phyloP scores from a whole-genome alignment of 2,888 invertebrate species.

The Ephialtes manifestator region DNA sequence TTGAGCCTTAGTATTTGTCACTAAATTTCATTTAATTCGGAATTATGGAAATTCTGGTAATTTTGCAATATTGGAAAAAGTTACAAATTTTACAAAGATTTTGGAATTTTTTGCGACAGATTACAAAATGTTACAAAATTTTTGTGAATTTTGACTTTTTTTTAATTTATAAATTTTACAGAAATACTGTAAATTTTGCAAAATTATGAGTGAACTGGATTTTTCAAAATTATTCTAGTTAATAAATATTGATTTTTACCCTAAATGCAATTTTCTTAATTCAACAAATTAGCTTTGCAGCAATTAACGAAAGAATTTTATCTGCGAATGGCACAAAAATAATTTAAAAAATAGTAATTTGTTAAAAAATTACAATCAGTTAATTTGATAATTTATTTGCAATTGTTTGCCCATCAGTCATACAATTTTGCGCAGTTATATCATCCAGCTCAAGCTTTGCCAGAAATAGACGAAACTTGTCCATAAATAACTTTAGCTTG shows the following conservation, averaged over 20 bases:
- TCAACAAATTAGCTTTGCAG: neutral
- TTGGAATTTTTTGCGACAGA: no score
- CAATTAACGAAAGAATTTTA: neutral
- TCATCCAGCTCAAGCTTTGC: neutral
- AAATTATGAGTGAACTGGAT: no score
- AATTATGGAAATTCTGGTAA: no score
- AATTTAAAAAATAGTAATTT: neutral
- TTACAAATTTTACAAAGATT: no score
- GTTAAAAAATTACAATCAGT: neutral
- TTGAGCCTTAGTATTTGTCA: no score
- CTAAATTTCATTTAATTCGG: no score
- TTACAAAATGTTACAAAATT: no score
- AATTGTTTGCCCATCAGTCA: neutral
- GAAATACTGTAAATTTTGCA: no score
- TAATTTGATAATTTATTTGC: neutral
- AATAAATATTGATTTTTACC: neutral
- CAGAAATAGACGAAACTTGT: slow-evolving; percentile 9
- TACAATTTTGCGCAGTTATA: neutral
- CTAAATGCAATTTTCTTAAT: neutral
- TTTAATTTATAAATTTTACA: no score
- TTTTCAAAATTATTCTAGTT: neutral
- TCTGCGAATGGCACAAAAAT: neutral
- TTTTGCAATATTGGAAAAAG: no score
- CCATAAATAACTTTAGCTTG: neutral
- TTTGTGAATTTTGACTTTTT: no score